These are phyloP conservation scores for Drosophila differens DNA, from an alignment of 2,888 invertebrate genomes.

Conservation along the genomic window DNA sequence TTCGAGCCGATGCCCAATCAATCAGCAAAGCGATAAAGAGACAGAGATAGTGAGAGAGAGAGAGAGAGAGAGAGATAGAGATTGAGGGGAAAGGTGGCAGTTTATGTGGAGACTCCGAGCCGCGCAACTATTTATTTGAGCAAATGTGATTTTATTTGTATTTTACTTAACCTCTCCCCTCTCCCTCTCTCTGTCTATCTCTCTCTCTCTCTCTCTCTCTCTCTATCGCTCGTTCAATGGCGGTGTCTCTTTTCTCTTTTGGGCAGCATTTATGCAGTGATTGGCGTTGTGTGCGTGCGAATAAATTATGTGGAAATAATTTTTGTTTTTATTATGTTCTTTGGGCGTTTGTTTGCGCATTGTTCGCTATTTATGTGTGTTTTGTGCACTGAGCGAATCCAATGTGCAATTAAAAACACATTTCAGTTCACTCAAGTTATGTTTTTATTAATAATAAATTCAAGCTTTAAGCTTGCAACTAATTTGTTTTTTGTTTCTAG, in stretches of 20 bases:
- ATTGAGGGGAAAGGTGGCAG: neutral
- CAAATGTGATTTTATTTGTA: constrained; percentile 5
- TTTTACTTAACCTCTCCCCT: neutral
- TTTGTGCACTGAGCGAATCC: constrained; percentile 45
- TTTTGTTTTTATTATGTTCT: constrained; percentile 44
- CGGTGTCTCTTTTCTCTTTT: constrained; percentile 4
- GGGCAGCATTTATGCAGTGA: constrained; percentile 36
- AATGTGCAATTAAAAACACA: neutral
- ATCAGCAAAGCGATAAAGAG: constrained; percentile 34
- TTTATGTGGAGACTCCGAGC: constrained; percentile 7
- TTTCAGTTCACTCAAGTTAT: neutral
- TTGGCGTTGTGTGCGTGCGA: constrained; percentile 56
- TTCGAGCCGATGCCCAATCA: constrained; percentile 46
- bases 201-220: neutral
- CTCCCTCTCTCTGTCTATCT: neutral
- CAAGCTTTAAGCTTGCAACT: no score
- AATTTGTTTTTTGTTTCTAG: neutral
- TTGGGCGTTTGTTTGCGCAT: constrained; percentile 35
- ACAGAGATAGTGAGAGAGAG: neutral
- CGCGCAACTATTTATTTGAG: constrained; percentile 10
- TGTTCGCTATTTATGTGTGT: constrained; percentile 42
- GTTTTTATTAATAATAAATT: neutral
- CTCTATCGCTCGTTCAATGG: neutral
- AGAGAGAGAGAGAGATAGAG: neutral
- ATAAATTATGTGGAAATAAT: constrained; percentile 76